Evolutionary conservation across 2,113 vertebrate species (phyloP).

Genomic region (Microcebus lehilahytsara): DNA sequence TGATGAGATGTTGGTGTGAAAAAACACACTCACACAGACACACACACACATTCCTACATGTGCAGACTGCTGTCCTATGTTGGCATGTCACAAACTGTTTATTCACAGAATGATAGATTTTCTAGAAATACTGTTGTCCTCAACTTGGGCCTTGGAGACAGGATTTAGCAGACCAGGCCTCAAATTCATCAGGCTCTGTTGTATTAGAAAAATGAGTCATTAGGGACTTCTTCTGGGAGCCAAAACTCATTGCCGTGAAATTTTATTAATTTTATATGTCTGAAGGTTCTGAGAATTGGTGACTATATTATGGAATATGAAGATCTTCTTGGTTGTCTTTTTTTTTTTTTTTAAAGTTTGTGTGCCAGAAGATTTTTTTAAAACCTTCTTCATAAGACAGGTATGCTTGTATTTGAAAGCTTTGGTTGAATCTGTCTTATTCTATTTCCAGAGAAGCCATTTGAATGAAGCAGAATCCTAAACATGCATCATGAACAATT

Average conservation of each 20-base stretch:
- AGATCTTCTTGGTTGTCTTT: not conserved
- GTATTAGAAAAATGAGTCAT: not conserved
- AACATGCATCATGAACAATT: constrained; percentile 17
- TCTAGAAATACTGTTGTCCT: not conserved
- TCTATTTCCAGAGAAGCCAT: constrained; percentile 39
- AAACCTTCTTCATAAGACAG: not conserved
- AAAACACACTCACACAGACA: not conserved
- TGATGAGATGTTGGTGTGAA: not conserved
- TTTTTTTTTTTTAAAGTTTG: not conserved
- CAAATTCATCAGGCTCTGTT: not conserved
- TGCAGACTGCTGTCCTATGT: not conserved
- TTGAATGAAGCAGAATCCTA: not conserved
- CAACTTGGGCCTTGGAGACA: not conserved
- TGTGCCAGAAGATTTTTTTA: not conserved
- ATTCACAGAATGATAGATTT: not conserved
- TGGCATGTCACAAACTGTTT: not conserved
- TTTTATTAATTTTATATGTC: not conserved
- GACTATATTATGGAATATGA: not conserved
- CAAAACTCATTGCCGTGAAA: not conserved
- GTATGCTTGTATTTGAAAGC: not conserved
- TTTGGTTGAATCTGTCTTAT: not conserved
- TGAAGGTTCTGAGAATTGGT: not conserved
- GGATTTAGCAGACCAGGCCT: not conserved
- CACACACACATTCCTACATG: not conserved
- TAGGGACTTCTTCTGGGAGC: not conserved